phyloP scores from a whole-genome alignment of 2,113 vertebrate genomes.

The Aphelocoma coerulescens region DNA sequence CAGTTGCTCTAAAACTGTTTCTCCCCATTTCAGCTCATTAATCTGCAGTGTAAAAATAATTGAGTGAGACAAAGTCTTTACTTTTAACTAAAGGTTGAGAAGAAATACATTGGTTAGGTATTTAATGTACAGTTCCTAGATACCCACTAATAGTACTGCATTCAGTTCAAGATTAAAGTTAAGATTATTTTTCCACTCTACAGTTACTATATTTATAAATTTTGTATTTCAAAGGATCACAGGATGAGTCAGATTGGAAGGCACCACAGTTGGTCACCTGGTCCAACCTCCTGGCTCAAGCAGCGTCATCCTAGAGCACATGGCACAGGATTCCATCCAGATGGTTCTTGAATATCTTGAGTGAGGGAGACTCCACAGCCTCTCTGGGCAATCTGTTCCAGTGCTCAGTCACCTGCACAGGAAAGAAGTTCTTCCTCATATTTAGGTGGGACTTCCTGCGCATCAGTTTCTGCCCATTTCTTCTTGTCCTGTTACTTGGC shows the following conservation, averaged over 20 bases:
- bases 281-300: background rate
- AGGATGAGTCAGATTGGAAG: background rate
- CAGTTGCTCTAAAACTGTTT: background rate
- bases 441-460: background rate
- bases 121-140: background rate
- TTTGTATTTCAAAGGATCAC: background rate
- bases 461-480: background rate
- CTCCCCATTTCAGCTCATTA: background rate
- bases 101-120: background rate
- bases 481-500: background rate
- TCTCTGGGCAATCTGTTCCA: background rate
- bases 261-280: background rate
- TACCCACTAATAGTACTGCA: background rate
- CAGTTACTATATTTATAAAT: background rate
- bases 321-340: background rate
- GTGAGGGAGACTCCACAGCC: background rate
- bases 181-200: background rate
- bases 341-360: background rate
- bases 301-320: background rate
- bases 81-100: background rate
- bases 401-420: background rate
- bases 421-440: background rate
- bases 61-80: background rate
- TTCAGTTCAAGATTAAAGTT: background rate
- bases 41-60: background rate